These are phyloP conservation scores for Mesorhabditis spiculigera DNA, from an alignment of 2,888 invertebrate species.

Conservation along the genomic window DNA sequence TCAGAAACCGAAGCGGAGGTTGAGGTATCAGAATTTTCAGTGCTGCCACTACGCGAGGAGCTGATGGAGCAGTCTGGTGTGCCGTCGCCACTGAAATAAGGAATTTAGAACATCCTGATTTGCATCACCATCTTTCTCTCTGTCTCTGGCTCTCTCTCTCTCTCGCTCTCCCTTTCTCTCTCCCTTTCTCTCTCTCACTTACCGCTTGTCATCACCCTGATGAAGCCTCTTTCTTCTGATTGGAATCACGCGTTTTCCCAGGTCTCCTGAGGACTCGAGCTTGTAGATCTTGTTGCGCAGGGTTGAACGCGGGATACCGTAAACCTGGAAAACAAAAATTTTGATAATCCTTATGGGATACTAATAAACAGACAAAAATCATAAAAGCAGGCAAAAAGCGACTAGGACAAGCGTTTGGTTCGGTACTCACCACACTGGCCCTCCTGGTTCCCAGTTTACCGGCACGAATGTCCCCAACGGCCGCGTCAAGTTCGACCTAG, in stretches of 20 bases:
- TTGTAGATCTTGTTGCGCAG: slow-evolving; percentile 81
- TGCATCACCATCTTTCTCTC: too few species aligned
- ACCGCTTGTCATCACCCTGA: neutral
- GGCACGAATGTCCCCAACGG: slow-evolving; percentile 70
- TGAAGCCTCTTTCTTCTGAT: neutral
- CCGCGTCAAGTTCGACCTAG: slow-evolving; percentile 80
- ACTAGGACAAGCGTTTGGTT: neutral
- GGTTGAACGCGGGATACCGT: slow-evolving; percentile 92
- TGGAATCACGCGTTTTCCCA: too few species aligned
- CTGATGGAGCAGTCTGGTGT: too few species aligned
- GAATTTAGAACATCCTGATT: too few species aligned
- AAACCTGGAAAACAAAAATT: slow-evolving; percentile 78
- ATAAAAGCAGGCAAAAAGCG: neutral
- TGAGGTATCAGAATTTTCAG: too few species aligned
- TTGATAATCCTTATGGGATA: slow-evolving; percentile 72
- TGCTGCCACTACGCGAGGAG: too few species aligned
- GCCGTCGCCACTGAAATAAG: too few species aligned
- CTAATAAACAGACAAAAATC: neutral
- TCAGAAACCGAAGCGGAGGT: too few species aligned
- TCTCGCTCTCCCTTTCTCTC: neutral
- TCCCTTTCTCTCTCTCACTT: neutral
- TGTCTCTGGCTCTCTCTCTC: too few species aligned
- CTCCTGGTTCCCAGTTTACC: slow-evolving; percentile 38
- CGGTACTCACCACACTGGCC: slow-evolving; percentile 8
- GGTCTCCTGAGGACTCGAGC: slow-evolving; percentile 54